phyloP scores from a whole-genome alignment of 2,888 invertebrate genomes.

The Eretmocerus hayati region DNA sequence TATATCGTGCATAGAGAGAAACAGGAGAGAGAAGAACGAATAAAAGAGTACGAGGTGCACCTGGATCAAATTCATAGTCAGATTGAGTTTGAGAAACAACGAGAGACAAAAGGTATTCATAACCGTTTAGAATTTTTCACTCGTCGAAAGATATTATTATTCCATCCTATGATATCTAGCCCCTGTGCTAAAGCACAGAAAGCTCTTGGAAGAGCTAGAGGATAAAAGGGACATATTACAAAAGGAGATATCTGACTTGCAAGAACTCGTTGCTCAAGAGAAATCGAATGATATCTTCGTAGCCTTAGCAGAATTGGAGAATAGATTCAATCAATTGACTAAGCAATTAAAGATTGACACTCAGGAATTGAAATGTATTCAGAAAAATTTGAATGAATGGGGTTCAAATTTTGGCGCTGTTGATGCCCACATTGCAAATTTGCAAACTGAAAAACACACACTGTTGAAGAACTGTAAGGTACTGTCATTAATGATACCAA shows the following conservation, averaged over 20 bases:
- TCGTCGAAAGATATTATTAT: too few relatives aligned
- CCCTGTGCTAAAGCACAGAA: not conserved
- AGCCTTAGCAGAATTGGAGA: too few relatives aligned
- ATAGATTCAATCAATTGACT: too few relatives aligned
- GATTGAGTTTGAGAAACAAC: constrained; percentile 83
- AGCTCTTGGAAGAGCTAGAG: not conserved
- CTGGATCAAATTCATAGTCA: constrained; percentile 81
- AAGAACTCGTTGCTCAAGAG: too few relatives aligned
- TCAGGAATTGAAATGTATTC: too few relatives aligned
- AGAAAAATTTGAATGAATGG: constrained; percentile 3
- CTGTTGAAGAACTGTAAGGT: constrained; percentile 15
- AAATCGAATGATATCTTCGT: too few relatives aligned
- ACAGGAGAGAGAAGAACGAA: constrained; percentile 46
- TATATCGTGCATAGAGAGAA: too few relatives aligned
- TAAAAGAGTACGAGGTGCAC: constrained; percentile 83
- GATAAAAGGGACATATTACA: constrained; percentile 1
- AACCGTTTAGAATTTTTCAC: too few relatives aligned
- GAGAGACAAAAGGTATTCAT: constrained; percentile 72
- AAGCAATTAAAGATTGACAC: too few relatives aligned
- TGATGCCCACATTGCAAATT: not conserved
- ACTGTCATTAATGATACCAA: too few relatives aligned
- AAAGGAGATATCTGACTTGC: not conserved
- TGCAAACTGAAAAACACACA: constrained; percentile 8
- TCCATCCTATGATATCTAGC: too few relatives aligned
- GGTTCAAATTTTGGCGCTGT: not conserved